Base-by-base conservation (phyloP, 2,797 vertebrate genomes). In the Holocentrus rufus region DNA sequence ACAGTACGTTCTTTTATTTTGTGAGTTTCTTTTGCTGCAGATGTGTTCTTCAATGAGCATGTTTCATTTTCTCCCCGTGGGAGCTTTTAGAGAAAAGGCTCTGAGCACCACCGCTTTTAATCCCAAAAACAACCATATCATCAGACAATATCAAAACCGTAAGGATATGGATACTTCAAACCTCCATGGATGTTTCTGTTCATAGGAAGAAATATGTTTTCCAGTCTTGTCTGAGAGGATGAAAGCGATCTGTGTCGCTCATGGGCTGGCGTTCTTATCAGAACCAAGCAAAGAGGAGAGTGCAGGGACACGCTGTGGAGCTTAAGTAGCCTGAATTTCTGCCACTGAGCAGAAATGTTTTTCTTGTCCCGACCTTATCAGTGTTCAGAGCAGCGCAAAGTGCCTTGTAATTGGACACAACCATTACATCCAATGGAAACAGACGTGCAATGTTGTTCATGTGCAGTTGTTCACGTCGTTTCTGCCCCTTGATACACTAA, bases 341-440 rank as follows among this genome's bases (percentile, higher is more conserved):
- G 53, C 67, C 68, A 75, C 55, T 18, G 56, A 23, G 69, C 30
- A 56, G 10, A 64, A 49, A 79, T 46, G 11, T 54, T 78, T 15
- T 65, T 10, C 18, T 53, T 73, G 39, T 50, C 27, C 47, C 46
- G 14, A 53, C 54, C 44, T 42, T 65, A 34, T 60, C 57, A 47
- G 10, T 36, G 22, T 42, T n/a, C 18, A 64, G 53, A 49, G 36
- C n/a, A 58, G 65, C 36, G 34, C 27, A 47, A 9, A 68, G 57
- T 46, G 27, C 18, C 23, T n/a, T 30, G 15, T 9, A 10, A 30
- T 57, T 22, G 56, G 60, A 52, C 52, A 34, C 1, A 39, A 15
- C 14, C 15, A 11, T 49, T 55, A 30, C 20, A 65, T 17, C 18
- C 10, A 36, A 18, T 3, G 5, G 31, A 56, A 57, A 25, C 17